Percentiles rank a stretch among this genome's conserved stretches.
phyloP scores from a whole-genome alignment of 2,888 invertebrate genomes.

The Monochamus alternatus region DNA sequence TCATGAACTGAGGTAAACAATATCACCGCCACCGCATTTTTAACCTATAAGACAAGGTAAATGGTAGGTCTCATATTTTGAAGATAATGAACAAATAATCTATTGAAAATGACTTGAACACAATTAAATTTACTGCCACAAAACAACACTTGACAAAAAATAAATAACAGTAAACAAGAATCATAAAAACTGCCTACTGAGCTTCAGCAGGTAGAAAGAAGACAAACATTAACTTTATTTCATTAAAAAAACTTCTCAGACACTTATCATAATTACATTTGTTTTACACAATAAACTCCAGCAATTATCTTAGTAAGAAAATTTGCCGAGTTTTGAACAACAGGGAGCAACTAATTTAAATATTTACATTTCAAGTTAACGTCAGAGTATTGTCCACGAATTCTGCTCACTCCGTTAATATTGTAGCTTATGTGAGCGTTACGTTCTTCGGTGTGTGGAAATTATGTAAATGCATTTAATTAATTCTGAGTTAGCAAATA shows the following conservation, averaged over 20 bases:
- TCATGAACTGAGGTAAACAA: no score
- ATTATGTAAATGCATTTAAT: conserved; percentile 13
- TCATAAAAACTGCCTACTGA: no score
- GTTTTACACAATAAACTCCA: conserved; percentile 1
- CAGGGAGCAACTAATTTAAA: conserved; percentile 8
- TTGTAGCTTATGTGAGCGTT: not conserved
- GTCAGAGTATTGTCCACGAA: conserved; percentile 6
- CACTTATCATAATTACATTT: conserved; percentile 16
- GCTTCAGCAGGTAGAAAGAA: not conserved
- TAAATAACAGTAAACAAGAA: no score
- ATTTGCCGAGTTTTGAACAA: not conserved
- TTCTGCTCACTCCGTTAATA: not conserved
- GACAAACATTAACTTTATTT: conserved; percentile 1
- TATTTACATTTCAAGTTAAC: conserved; percentile 14
- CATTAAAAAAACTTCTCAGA: conserved; percentile 3
- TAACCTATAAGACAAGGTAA: no score
- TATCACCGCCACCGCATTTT: no score
- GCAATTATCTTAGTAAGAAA: conserved; percentile 9
- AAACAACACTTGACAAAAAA: no score
- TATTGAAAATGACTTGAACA: no score
- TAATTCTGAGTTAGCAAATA: not conserved
- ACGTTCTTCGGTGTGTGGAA: not conserved
- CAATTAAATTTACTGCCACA: no score
- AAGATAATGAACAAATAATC: no score
- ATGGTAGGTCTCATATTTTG: no score